Evolutionary conservation across 2,888 invertebrate species (phyloP).

Genomic region (Penaeus monodon): DNA sequence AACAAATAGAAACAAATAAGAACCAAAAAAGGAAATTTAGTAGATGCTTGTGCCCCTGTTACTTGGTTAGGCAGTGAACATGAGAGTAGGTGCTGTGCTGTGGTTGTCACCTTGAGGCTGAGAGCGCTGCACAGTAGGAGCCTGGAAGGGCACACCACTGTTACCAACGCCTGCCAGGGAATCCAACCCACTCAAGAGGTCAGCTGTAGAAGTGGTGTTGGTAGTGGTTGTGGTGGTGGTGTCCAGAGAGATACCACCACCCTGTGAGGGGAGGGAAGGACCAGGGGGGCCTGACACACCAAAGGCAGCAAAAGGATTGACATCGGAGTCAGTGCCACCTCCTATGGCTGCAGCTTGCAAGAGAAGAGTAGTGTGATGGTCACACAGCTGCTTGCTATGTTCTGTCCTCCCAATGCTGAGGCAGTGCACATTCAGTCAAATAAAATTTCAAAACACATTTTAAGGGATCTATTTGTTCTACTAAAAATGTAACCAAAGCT

Average conservation of each 20-base stretch:
- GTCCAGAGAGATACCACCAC: slow-evolving; percentile 44
- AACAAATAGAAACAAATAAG: too few relatives aligned
- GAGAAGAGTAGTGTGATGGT: slow-evolving; percentile 43
- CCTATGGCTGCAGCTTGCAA: slow-evolving; percentile 53
- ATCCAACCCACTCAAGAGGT: slow-evolving; percentile 47
- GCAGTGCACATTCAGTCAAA: neutral
- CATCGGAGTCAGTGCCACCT: slow-evolving; percentile 43
- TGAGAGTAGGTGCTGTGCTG: slow-evolving; percentile 16
- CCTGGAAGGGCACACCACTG: slow-evolving; percentile 31
- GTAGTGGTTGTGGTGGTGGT: slow-evolving; percentile 49
- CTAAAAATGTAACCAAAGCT: too few relatives aligned
- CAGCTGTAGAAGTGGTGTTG: slow-evolving; percentile 41
- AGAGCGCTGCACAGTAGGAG: slow-evolving; percentile 40
- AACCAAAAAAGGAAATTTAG: too few relatives aligned
- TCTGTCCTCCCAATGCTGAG: neutral
- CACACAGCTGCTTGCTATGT: slow-evolving; percentile 28
- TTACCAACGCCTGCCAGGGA: slow-evolving; percentile 47
- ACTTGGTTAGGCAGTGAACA: neutral
- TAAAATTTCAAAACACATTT: too few relatives aligned
- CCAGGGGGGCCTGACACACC: slow-evolving; percentile 45
- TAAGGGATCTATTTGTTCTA: too few relatives aligned
- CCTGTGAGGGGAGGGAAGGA: slow-evolving; percentile 51
- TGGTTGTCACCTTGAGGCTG: slow-evolving; percentile 53
- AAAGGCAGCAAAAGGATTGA: slow-evolving; percentile 54
- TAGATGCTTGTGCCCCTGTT: too few relatives aligned